Evolutionary conservation across 2,888 invertebrate genomes (phyloP), one percentile per base, ranked within the genome.

Genomic region (Leptopilina drosophilae): DNA sequence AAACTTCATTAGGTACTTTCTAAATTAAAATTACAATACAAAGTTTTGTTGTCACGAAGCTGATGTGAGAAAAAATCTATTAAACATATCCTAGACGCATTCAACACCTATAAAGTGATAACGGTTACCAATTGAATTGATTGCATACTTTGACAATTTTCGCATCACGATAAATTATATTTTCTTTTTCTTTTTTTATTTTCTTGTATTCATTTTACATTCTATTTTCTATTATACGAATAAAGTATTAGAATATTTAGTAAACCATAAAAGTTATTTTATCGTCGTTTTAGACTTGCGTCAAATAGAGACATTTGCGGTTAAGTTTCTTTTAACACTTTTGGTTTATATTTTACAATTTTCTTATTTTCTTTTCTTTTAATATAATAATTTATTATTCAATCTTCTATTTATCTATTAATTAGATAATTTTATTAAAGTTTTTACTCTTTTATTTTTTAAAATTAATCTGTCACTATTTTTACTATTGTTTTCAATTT

Each of bases 301-400:
- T 33, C n/a, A 33, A 56, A 73, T 53, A 5, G n/a, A 73, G 53
- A 56, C 73, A n/a, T 73, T 73, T 73, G 53, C n/a, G 26, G 56
- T 9, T 33, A 14, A 5, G 40, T 64, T 64, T 12, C 40, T 33
- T 62, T 62, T 15, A 3, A 62, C 62, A 62, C 3, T 62, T 20
- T 3, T 9, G 20, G 15, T 20, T 62, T 62, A 62, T 8, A 62
- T 62, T 20, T 20, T 9, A 15, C 62, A 15, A 59, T 20, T 59
- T 15, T 59, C 3, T 7, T 62, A 6, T 8, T 62, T 62, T 62
- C 59, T 59, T 7, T 2, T 14, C 7, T 15, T 59, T n/a, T 15
- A n/a, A 12, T 14, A 14, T 14, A 14, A 59, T 49, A 33, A 49
- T 42, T 56, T 56, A 56, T 56, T 56, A 56, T 56, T 56, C 56